Evolutionary conservation across 1,140 invertebrate species (phyloP).

Genomic region (Tetramorium alpestre): DNA sequence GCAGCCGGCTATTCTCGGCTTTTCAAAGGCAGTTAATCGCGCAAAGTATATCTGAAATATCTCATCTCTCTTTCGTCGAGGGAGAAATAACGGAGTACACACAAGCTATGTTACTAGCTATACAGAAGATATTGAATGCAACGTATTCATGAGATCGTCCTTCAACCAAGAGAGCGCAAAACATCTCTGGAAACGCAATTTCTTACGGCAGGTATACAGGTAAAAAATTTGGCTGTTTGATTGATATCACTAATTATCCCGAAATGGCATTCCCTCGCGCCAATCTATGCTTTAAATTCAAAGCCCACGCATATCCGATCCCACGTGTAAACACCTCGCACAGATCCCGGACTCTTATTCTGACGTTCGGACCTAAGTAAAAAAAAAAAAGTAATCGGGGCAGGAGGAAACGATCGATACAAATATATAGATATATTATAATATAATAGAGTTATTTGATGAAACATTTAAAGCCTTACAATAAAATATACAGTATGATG

Average conservation of each 20-base stretch:
- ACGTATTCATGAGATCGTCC: slow-evolving; percentile 6
- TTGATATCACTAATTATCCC: neutral
- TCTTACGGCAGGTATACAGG: neutral
- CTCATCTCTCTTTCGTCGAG: neutral
- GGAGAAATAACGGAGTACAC: neutral
- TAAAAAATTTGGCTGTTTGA: neutral
- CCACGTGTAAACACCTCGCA: slow-evolving; percentile 25
- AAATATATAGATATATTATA: slow-evolving; percentile 85
- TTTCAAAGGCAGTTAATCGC: neutral
- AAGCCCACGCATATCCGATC: slow-evolving; percentile 22
- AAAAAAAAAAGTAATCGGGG: slow-evolving; percentile 49
- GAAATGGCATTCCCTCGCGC: neutral
- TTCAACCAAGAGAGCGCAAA: neutral
- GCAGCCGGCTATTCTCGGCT: neutral
- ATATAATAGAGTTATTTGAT: slow-evolving; percentile 84
- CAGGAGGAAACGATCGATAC: slow-evolving; percentile 77
- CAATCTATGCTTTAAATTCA: neutral
- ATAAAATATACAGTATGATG: slow-evolving; percentile 84
- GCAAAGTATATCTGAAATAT: slow-evolving; percentile 1
- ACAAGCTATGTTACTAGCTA: neutral
- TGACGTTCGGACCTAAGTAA: slow-evolving; percentile 58
- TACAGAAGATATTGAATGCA: slow-evolving; percentile 18
- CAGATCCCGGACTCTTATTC: slow-evolving; percentile 2
- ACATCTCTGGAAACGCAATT: slow-evolving; percentile 15
- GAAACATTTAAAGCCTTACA: slow-evolving; percentile 85